These are phyloP conservation scores for Chrysolina oricalcia DNA, from an alignment of 2,888 invertebrate genomes.

Conservation along the genomic window DNA sequence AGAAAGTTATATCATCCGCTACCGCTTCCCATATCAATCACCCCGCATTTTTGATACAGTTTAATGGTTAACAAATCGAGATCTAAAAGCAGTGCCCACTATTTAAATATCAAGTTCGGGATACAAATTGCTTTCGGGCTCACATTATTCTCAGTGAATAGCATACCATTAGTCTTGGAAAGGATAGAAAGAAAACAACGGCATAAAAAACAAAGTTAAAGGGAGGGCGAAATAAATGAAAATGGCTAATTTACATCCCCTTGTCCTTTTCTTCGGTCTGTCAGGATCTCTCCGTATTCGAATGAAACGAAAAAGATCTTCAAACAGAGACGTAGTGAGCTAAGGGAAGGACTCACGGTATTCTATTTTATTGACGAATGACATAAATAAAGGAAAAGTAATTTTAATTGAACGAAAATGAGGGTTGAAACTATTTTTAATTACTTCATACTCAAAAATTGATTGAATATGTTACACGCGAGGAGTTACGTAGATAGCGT, in stretches of 20 bases:
- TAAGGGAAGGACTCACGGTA: neutral
- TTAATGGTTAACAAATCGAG: constrained; percentile 39
- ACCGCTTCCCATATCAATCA: constrained; percentile 27
- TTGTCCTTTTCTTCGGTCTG: constrained; percentile 60
- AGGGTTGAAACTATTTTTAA: too few species aligned
- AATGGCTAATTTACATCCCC: constrained; percentile 71
- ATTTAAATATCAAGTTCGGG: constrained; percentile 54
- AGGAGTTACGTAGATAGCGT: too few species aligned
- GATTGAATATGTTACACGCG: too few species aligned
- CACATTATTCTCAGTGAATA: constrained; percentile 68
- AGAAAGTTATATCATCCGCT: neutral
- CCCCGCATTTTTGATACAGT: constrained; percentile 32
- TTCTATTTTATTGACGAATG: neutral
- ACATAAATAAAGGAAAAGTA: neutral
- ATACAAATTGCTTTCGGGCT: constrained; percentile 68
- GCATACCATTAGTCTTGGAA: constrained; percentile 67
- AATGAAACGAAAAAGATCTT: constrained; percentile 49
- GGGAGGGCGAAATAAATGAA: constrained; percentile 69
- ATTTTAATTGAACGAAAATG: neutral
- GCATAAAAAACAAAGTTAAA: constrained; percentile 65
- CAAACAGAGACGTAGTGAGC: constrained; percentile 32
- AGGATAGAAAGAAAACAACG: constrained; percentile 61
- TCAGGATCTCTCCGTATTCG: constrained; percentile 46
- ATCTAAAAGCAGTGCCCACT: constrained; percentile 39
- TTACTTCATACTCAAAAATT: too few species aligned